Evolutionary conservation across 1,140 invertebrate species (phyloP), one percentile per base, ranked within the genome.

Genomic region (Phymastichus coffea): DNA sequence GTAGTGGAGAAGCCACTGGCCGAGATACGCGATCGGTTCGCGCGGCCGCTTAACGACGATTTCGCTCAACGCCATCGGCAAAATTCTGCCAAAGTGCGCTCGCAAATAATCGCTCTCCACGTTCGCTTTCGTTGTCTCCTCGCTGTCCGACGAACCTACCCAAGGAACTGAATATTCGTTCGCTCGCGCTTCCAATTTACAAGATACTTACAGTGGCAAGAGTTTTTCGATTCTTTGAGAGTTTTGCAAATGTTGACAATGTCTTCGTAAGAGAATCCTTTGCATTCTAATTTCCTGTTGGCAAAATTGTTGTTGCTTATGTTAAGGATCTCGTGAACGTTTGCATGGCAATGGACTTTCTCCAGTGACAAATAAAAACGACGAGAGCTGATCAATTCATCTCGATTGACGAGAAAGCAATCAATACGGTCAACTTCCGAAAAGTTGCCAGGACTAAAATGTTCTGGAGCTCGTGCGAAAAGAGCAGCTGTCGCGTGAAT

Each of bases 1-100:
- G 17, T 64, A 76, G 64, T 76, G 61, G 7, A 77, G 43, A 23
- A 77, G 57, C 69, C 68, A 74, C 9, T 72, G 49, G 1, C 60
- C 72, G 8, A 77, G 67, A 66, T 73, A 77, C 26, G 74, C 72
- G 6, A 76, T 55, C 2, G 73, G 72, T 62, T 75, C 68, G 14
- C 23, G 23, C 10, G 73, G 75, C 35, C 71, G 73, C 35, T 56
- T 68, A 1, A 59, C 15, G 9, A 66, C 44, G 8, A 77, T 62
- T 49, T 77, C 74, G 6, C 64, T 23, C 19, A 73, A 12, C 10
- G 63, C 70, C 7, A 25, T 10, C 1, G 57, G 41, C 56, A 73
- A 54, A 40, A 61, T 57, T n/a, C 58, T 49, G n/a, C 63, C 59
- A 1, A 67, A 67, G 3, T 57, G 41, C 37, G 46, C 47, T 37